Evolutionary conservation across 2,797 vertebrate genomes (phyloP).

Genomic region (Galaxias olidus): DNA sequence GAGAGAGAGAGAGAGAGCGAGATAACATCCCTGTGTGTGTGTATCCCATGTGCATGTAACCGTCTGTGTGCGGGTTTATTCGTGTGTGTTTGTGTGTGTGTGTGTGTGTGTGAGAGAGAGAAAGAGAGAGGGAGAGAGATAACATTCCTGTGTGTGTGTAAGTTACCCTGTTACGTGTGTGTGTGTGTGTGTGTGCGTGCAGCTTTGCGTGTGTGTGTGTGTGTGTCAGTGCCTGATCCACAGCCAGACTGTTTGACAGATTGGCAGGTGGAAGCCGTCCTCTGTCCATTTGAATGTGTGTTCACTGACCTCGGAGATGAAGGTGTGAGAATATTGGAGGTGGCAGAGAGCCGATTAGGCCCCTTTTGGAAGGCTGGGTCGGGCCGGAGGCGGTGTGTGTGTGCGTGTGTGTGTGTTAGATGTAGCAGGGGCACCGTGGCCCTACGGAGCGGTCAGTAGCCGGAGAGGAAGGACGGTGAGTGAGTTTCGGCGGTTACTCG

Average conservation of each 20-base stretch:
- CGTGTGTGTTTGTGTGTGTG: not conserved
- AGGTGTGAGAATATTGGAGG: too few species aligned
- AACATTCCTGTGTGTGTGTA: conserved; percentile 1
- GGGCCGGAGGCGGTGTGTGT: conserved; percentile 10
- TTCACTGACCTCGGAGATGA: too few species aligned
- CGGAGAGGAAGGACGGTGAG: not conserved
- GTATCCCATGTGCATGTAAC: not conserved
- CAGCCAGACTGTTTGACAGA: too few species aligned
- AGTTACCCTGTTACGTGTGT: too few species aligned
- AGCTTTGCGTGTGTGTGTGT: not conserved
- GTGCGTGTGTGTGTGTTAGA: not conserved
- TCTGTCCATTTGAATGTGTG: too few species aligned
- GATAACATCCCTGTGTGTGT: not conserved
- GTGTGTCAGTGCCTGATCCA: too few species aligned
- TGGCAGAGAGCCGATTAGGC: too few species aligned
- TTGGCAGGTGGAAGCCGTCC: too few species aligned
- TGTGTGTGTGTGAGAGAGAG: not conserved
- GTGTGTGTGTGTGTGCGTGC: conserved; percentile 5
- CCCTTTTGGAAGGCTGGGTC: too few species aligned
- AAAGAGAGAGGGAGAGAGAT: not conserved
- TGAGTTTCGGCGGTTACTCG: conserved; percentile 20
- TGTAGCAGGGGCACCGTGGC: too few species aligned
- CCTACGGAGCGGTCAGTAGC: too few species aligned
- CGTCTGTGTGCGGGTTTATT: not conserved
- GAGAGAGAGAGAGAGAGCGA: not conserved